These are phyloP conservation scores for Eristalinus aeneus DNA, from an alignment of 2,888 invertebrate species.

Conservation along the genomic window DNA sequence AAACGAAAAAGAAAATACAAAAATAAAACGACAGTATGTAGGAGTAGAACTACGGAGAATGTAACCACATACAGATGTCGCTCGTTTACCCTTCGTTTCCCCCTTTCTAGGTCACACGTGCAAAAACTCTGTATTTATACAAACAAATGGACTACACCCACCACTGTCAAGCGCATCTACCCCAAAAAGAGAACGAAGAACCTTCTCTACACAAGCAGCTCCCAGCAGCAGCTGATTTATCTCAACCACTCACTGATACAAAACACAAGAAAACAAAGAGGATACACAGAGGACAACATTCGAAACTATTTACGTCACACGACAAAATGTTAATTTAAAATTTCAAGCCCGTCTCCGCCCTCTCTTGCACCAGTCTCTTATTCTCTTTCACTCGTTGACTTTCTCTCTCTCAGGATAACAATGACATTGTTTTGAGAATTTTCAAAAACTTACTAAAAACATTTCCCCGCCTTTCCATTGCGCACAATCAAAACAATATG, in stretches of 20 bases:
- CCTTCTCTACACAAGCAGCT: not conserved
- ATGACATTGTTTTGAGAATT: slow-evolving; percentile 37
- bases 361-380: not conserved
- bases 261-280: slow-evolving; percentile 20
- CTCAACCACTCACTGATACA: slow-evolving; percentile 39
- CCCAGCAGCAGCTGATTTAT: slow-evolving; percentile 56
- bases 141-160: slow-evolving; percentile 52
- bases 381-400: not conserved
- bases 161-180: slow-evolving; percentile 2
- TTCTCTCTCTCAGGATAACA: slow-evolving; percentile 12
- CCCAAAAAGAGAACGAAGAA: slow-evolving; percentile 1
- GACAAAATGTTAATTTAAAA: slow-evolving; percentile 52
- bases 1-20: not conserved
- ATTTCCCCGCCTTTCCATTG: slow-evolving; percentile 68
- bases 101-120: slow-evolving; percentile 69
- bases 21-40: not conserved
- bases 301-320: slow-evolving; percentile 66
- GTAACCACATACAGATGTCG: slow-evolving; percentile 66
- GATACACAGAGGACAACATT: slow-evolving; percentile 54
- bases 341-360: not conserved
- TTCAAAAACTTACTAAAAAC: slow-evolving; percentile 48
- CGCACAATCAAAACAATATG: slow-evolving; percentile 79
- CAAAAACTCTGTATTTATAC: slow-evolving; percentile 28
- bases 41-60: slow-evolving; percentile 31
- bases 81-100: slow-evolving; percentile 62